Evolutionary conservation across 2,113 vertebrate species (phyloP), one percentile per base, ranked within the genome.

Genomic region (Oncorhynchus nerka): DNA sequence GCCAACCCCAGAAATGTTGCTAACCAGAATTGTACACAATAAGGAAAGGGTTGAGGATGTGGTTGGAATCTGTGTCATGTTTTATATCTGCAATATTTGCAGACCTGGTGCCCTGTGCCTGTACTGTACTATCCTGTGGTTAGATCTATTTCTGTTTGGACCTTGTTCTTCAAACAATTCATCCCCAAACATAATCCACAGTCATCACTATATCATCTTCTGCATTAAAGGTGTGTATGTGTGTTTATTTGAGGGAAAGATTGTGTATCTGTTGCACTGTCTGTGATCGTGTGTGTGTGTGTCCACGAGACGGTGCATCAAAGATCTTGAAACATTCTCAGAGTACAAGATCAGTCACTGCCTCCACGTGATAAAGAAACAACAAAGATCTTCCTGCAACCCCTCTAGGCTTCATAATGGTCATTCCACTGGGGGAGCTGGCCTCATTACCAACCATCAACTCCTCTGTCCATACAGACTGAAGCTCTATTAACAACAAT

Each of bases 1-100:
- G 19, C 34, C 68, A 9, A 49, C 22, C 22, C 30, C 74, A 13
- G 22, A 78, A 88, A 85, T 87, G 80, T 78, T 85, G 87, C 75
- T 83, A 71, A 78, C 49, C 39, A 45, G 39, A 68, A 68, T 16
- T 48, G 20, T 49, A 16, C 70, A 24, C 59, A 34, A 28, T 1
- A 13, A 5, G 4, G 16, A 34, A 32, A 30, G 6, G 30, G 2
- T 62, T 24, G 66, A 15, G 32, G 7, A n/a, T 62, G 13, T 48
- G 69, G 66, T 32, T 16, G 49, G 59, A 66, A 24, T 75, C 6
- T 45, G 9, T 72, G 71, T 65, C 65, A 68, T n/a, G 13, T 34
- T 68, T 20, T 39, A 68, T 68, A 32, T 34, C 66, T 68, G 66
- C 66, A 68, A 68, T 68, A 68, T 68, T 68, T 68, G 66, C 66